Evolutionary conservation across 2,797 vertebrate genomes (phyloP), one percentile per base, ranked within the genome.

Genomic region (Pseudomugil tenellus): DNA sequence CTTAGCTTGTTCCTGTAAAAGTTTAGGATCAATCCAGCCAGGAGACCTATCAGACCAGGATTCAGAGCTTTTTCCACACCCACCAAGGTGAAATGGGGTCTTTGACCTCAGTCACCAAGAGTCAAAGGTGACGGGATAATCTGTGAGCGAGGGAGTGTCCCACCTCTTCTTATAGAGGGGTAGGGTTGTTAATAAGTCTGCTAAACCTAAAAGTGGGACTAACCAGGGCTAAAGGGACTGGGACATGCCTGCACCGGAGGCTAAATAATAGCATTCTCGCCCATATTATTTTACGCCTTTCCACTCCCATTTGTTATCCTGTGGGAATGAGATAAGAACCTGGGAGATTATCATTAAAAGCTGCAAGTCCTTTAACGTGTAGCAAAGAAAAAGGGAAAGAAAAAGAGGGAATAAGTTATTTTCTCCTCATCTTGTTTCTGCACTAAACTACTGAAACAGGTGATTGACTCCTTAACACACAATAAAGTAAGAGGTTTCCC

Each of bases 261-360:
- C 93, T 94, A 95, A 95, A 96, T 92, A 94, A 96, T 95, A 95
- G 95, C 94, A 94, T 96, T 95, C 94, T 92, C 93, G 85, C 94
- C 94, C 94, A 93, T 93, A 95, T 96, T 96, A 97, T 96, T 98
- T 97, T 96, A 98, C 93, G 95, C 95, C 95, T 96, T 96, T 98
- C 96, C 95, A 94, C 95, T 96, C 92, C 95, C 95, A 96, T 98
- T 97, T 95, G 95, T 96, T 96, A 80, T 95, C 94, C 95, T 95
- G 95, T 95, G 94, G 95, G 94, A 96, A 95, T 89, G 92, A 98
- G 96, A 98, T 96, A 96, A 97, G 95, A 95, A 94, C 94, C 94
- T 90, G 76, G 91, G 93, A 94, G 95, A 90, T 96, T 96, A 95
- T 93, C 93, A 94, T 95, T 95, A 92, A 58, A n/a, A 56, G 62